Evolutionary conservation across 2,797 vertebrate genomes (phyloP).

Genomic region (Chelmon rostratus): DNA sequence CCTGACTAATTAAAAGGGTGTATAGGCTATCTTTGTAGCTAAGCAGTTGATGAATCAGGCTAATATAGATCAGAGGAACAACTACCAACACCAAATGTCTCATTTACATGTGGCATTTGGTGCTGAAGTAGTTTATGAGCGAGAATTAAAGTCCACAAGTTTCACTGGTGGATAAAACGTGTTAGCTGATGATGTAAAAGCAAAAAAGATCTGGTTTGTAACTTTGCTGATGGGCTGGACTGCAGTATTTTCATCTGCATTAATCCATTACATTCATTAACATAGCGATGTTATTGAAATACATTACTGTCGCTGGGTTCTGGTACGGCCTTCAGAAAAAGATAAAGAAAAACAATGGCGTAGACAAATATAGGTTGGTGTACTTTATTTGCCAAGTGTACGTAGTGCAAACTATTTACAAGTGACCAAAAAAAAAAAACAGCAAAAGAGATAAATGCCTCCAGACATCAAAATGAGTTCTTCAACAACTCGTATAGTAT

Average conservation of each 20-base stretch:
- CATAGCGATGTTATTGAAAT: not conserved
- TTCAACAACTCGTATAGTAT: too few species aligned
- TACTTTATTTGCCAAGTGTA: too few species aligned
- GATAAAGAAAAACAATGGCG: too few species aligned
- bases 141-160: not conserved
- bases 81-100: constrained; percentile 37
- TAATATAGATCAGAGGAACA: constrained; percentile 29
- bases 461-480: too few species aligned
- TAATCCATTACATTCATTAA: not conserved
- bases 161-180: not conserved
- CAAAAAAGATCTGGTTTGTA: not conserved
- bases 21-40: not conserved
- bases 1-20: constrained; percentile 14
- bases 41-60: constrained; percentile 23
- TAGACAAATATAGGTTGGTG: too few species aligned
- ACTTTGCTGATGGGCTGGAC: not conserved
- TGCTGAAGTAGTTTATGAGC: constrained; percentile 15
- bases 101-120: constrained; percentile 50
- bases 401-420: too few species aligned
- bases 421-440: too few species aligned
- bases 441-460: too few species aligned
- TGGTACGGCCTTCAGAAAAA: too few species aligned
- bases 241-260: not conserved
- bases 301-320: too few species aligned
- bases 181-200: constrained; percentile 16